Evolutionary conservation across 1,140 invertebrate genomes (phyloP), one percentile per base, ranked within the genome.

Genomic region (Pseudomyrmex sp.): DNA sequence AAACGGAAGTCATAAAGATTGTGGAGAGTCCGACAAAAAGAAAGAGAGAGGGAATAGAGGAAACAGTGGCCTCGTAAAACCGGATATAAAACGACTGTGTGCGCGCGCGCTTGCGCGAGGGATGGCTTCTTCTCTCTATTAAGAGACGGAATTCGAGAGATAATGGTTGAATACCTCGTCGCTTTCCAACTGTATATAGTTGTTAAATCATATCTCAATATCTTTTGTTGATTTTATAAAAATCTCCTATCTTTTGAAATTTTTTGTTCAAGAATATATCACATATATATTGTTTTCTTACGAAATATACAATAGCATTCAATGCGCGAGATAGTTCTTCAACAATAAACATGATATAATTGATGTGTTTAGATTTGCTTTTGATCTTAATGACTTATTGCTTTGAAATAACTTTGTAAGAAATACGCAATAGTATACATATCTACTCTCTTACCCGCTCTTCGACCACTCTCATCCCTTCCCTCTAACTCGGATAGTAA

Each of bases 1-100:
- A 87, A 56, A 13, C 70, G 85, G 75, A 87, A 82, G 85, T 79
- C 69, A 62, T 88, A 80, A 86, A 79, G 26, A 66, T 68, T 46
- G 23, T 68, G 44, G 20, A 35, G 0, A 65, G 3, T 26, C 10
- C 12, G 35, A 65, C 13, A 66, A 35, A 76, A 44, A 48, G 50
- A 50, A 3, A 50, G 20, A 75, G 20, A 46, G 20, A 72, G 12
- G 35, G 8, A 23, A 46, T 26, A 50, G 8, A 56, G 50, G 62
- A 26, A 59, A 20, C 46, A 8, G 54, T 44, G 59, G 44, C 56
- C 44, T 87, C 75, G 48, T 85, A 85, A 88, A 76, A 52, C 35
- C 18, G 76, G 66, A 69, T 87, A 82, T 87, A 88, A 88, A 76
- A 48, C 66, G 20, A 70, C 75, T 48, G 69, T 50, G 69, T 9